Base-by-base conservation (phyloP, 2,113 vertebrate species). In the Cercocebus atys region DNA sequence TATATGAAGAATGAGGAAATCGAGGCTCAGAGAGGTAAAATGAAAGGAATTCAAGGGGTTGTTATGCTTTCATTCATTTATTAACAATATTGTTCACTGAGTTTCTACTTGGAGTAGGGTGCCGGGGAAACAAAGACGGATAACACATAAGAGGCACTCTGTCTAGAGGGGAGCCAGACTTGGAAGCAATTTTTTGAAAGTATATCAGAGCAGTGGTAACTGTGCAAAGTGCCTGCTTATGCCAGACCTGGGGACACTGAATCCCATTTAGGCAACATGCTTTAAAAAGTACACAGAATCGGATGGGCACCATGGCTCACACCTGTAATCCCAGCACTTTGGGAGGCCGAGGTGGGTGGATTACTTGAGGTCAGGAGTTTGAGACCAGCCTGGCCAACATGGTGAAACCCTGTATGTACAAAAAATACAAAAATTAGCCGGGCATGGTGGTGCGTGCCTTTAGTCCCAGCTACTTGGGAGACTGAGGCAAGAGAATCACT, bases 1-100 rank as follows among this genome's bases (percentile, higher is more conserved):
- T 43, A 57, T 43, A 81, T 72, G 14, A 94, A 92, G 47, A 95
- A 84, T 68, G 70, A 91, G 72, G 70, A 93, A 76, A 70, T n/a
- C 18, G 32, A 83, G 68, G 40, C 20, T 87, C 20, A 59, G 30
- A 78, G 79, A 91, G 73, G 43, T 72, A n/a, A 86, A 64, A 61
- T 84, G 88, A 47, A 84, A 10, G 43, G 40, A 87, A 8, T 59
- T 81, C 35, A 22, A 22, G 2, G 32, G 40, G 40, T 40, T 52
- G 38, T 84, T 89, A 72, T 52, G 8, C 25, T 87, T 87, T 76
- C 57, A 90, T 52, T 85, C 43, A 79, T 40, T 47, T 90, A 82
- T 64, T 73, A 78, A n/a, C 73, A 87, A 52, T 76, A 52, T 47
- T 90, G 27, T 25, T 90, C 27, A 85, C 9, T 32, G 55, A 72